These are phyloP conservation scores for Epizoanthus illoricatus DNA, from an alignment of 92 coral and sea anemone species.

Conservation along the genomic window DNA sequence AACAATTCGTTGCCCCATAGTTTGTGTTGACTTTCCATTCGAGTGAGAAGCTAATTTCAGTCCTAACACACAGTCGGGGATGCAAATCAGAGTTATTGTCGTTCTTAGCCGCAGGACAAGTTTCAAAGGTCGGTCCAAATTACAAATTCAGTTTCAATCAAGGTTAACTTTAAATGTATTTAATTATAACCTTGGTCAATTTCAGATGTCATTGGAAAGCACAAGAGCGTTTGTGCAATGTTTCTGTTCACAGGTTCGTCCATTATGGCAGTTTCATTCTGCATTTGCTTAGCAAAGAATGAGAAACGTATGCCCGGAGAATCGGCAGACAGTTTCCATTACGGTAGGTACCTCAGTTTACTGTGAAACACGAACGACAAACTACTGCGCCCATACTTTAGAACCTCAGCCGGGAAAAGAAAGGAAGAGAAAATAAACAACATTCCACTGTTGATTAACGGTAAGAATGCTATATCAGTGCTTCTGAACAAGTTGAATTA, in stretches of 20 bases:
- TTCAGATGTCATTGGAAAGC: not conserved
- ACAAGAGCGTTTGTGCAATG: slow-evolving; percentile 11
- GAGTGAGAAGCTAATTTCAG: not conserved
- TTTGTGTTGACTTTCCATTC: not conserved
- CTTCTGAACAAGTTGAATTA: too few relatives aligned
- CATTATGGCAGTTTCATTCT: slow-evolving; percentile 1
- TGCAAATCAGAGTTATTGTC: slow-evolving; percentile 12
- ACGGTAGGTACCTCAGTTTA: not conserved
- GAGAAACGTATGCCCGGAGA: not conserved
- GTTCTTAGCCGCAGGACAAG: slow-evolving; percentile 26
- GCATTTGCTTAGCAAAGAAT: not conserved
- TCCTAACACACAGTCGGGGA: slow-evolving; percentile 15
- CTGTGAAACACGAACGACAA: too few relatives aligned
- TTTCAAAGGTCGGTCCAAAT: slow-evolving; percentile 2
- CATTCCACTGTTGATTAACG: too few relatives aligned
- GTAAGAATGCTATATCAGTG: too few relatives aligned
- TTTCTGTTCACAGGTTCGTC: slow-evolving; percentile 9
- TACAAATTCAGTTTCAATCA: not conserved
- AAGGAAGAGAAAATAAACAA: too few relatives aligned
- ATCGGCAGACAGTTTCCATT: not conserved
- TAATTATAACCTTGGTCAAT: not conserved
- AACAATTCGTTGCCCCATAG: not conserved
- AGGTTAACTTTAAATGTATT: not conserved
- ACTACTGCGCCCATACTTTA: too few relatives aligned
- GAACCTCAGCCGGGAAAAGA: too few relatives aligned